Base-by-base conservation (phyloP, 2,113 vertebrate species). In the Dermatemys mawii region DNA sequence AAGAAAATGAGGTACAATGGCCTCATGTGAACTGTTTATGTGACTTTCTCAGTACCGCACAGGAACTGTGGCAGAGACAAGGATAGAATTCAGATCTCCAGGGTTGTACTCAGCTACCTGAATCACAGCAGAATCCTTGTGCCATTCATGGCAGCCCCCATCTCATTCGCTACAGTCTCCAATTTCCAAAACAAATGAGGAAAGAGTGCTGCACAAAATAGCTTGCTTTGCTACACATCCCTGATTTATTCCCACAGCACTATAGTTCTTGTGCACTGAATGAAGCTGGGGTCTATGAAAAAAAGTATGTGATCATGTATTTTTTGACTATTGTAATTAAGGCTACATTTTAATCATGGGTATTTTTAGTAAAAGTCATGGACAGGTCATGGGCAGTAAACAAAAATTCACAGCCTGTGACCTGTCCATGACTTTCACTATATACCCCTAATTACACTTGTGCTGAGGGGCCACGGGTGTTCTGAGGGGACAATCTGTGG, bases 241-340 rank as follows among this genome's bases (percentile, higher is more conserved):
- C 32, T 19, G 35, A n/a, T 67, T 35, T 35, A 63, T 32, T 63
- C 14, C 7, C 60, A 35, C 8, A 67, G 60, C 60, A n/a, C 35
- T 35, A 19, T 35, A 35, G 11, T 35, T 67, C 60, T n/a, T 19
- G 60, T n/a, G 16, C 60, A 67, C 14, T 67, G 60, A 81, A 2
- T 82, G 16, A n/a, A 11, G 51, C 80, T 91, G 82, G 11, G 13
- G 27, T 89, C 35, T 84, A 11, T 89, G 84, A 7, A 73, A 93
- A 93, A 95, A 35, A 90, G 32, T n/a, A 70, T 41, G 12, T 78
- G 44, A 92, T 49, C 57, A 83, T 80, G 73, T 94, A 95, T 87
- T 38, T 38, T 80, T 80, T 80, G 26, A 63, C 41, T 46, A 55
- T 54, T 44, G 14, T 51, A 21, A 21, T 51, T 51, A 51, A 51